Evolutionary conservation across 2,888 invertebrate genomes (phyloP).

Genomic region (Ormyrus thymus): DNA sequence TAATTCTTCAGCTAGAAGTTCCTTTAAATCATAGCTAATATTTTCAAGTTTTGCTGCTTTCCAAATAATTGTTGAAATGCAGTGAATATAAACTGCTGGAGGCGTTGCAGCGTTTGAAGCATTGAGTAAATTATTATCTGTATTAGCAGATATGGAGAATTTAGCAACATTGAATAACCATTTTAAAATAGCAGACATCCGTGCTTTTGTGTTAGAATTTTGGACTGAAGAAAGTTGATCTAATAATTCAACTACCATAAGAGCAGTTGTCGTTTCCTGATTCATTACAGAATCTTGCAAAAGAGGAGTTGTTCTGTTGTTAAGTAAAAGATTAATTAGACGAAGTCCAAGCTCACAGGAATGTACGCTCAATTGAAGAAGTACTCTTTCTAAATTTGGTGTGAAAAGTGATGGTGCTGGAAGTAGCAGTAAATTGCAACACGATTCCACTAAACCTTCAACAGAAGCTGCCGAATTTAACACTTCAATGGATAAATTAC

Average conservation of each 20-base stretch:
- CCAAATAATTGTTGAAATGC: constrained; percentile 89
- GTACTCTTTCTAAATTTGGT: constrained; percentile 81
- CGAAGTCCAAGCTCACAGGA: constrained; percentile 79
- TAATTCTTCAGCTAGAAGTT: constrained; percentile 83
- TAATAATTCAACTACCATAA: constrained; percentile 86
- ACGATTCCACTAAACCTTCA: constrained; percentile 82
- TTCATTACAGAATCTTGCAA: constrained; percentile 66
- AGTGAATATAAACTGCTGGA: constrained; percentile 81
- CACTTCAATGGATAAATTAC: constrained; percentile 74
- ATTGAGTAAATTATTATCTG: constrained; percentile 55
- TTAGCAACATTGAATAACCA: constrained; percentile 83
- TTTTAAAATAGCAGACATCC: constrained; percentile 81
- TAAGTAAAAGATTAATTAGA: constrained; percentile 78
- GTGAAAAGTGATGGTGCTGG: constrained; percentile 80
- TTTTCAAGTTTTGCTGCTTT: constrained; percentile 80
- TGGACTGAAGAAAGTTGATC: constrained; percentile 85
- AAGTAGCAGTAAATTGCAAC: constrained; percentile 84
- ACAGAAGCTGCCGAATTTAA: constrained; percentile 81
- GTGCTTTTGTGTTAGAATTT: constrained; percentile 78
- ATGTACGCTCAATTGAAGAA: constrained; percentile 83
- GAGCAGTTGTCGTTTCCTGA: constrained; percentile 73
- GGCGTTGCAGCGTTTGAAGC: constrained; percentile 65
- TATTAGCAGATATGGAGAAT: constrained; percentile 72
- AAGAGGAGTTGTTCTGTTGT: constrained; percentile 75
- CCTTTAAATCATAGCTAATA: constrained; percentile 80